These are phyloP conservation scores for Sepiola atlantica DNA, from an alignment of 2,888 invertebrate species.

Conservation along the genomic window DNA sequence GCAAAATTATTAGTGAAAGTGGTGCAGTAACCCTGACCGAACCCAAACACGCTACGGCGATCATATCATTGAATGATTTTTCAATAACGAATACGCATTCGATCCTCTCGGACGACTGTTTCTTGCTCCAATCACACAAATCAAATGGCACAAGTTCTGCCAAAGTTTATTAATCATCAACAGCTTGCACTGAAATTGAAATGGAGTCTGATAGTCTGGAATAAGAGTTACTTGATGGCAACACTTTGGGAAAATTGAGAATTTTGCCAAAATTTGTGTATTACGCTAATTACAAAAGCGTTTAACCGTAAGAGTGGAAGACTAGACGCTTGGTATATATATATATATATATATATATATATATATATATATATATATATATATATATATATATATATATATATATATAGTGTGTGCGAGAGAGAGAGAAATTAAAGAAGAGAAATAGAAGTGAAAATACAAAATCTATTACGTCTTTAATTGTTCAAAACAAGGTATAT, in stretches of 20 bases:
- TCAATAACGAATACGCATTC: not conserved
- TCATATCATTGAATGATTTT: not conserved
- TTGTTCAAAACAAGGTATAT: no score
- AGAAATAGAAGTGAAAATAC: no score
- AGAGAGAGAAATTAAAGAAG: no score
- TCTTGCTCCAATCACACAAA: not conserved
- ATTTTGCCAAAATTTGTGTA: constrained; percentile 15
- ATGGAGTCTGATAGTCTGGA: not conserved
- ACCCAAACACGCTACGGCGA: no score
- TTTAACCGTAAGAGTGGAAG: not conserved
- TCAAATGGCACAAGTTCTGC: not conserved
- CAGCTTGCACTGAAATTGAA: not conserved
- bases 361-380: not conserved
- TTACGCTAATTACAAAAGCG: not conserved
- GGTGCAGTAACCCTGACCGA: no score
- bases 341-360: constrained; percentile 32
- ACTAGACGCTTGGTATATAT: not conserved
- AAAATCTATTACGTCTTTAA: no score
- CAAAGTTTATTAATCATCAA: not conserved
- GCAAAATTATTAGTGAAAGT: no score
- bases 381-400: not conserved
- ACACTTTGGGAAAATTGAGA: not conserved
- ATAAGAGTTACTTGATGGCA: not conserved
- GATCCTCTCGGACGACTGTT: not conserved
- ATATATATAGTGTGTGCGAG: no score